phyloP scores from a whole-genome alignment of 2,797 vertebrate species.

The Pipistrellus pygmaeus region DNA sequence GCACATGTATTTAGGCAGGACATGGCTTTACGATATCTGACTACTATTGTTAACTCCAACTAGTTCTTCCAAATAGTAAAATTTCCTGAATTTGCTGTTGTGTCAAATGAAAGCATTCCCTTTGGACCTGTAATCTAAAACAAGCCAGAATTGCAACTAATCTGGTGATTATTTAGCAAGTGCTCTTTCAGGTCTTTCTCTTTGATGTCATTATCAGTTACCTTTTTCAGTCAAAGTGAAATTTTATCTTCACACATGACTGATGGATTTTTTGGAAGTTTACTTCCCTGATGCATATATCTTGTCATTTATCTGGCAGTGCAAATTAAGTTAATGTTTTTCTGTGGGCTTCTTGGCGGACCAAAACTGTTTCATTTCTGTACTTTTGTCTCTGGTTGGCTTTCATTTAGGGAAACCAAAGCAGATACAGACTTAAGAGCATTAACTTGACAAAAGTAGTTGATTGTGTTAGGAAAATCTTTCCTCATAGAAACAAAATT shows the following conservation, averaged over 20 bases:
- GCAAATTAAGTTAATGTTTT: slow-evolving; percentile 37
- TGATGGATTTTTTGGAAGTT: slow-evolving; percentile 34
- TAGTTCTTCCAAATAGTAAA: background rate
- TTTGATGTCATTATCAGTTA: slow-evolving; percentile 66
- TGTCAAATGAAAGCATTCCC: slow-evolving; percentile 21
- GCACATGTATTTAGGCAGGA: background rate
- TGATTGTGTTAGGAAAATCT: background rate
- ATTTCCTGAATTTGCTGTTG: background rate
- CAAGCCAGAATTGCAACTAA: slow-evolving; percentile 45
- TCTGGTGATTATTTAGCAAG: slow-evolving; percentile 77
- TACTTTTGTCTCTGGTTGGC: slow-evolving; percentile 56
- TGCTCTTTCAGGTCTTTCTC: slow-evolving; percentile 18
- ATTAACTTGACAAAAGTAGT: slow-evolving; percentile 23
- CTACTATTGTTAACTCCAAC: background rate
- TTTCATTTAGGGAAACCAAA: slow-evolving; percentile 66
- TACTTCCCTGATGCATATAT: background rate
- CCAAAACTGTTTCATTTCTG: slow-evolving; percentile 55
- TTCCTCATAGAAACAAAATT: background rate
- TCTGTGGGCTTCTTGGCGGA: background rate
- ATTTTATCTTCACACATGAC: slow-evolving; percentile 58
- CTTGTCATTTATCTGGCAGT: slow-evolving; percentile 35
- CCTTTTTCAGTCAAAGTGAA: slow-evolving; percentile 13
- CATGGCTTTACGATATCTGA: background rate
- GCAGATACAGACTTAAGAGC: slow-evolving; percentile 45
- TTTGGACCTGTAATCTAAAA: slow-evolving; percentile 71